Percentiles rank a stretch among this genome's conserved stretches.
These are phyloP conservation scores for Nyctibius bracteatus DNA, from an alignment of 2,113 vertebrate species.

Conservation along the genomic window DNA sequence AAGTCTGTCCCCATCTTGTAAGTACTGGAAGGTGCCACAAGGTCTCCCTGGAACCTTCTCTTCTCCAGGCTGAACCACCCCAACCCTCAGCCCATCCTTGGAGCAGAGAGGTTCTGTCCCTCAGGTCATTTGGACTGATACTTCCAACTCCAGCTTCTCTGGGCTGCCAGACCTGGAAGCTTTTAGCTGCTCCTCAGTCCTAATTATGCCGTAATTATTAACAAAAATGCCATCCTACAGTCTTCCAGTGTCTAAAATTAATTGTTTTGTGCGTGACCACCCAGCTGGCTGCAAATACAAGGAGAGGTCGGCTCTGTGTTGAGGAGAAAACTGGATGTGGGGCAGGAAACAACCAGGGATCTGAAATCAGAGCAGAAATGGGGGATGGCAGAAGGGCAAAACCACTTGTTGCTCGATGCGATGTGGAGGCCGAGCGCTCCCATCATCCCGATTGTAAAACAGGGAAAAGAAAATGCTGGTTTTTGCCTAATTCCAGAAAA, in stretches of 20 bases:
- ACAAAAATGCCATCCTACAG: neutral
- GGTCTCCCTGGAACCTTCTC: neutral
- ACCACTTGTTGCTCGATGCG: rapidly evolving
- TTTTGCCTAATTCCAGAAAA: neutral
- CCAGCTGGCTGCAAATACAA: rapidly evolving
- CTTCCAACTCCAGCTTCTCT: neutral
- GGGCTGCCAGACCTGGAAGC: neutral
- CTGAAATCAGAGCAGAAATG: neutral
- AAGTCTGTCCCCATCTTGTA: no score
- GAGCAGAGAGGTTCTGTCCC: neutral
- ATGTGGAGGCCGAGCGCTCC: rapidly evolving
- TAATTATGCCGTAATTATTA: neutral
- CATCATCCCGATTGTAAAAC: rapidly evolving
- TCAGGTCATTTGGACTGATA: rapidly evolving
- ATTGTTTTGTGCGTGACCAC: rapidly evolving
- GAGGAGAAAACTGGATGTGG: rapidly evolving
- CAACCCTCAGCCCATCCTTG: rapidly evolving
- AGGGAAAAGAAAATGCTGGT: neutral
- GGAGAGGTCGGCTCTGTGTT: rapidly evolving
- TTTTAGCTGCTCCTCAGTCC: neutral
- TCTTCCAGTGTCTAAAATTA: neutral
- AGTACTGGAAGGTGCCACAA: no score
- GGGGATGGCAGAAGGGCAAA: neutral
- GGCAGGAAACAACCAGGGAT: neutral
- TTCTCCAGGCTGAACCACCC: neutral